Evolutionary conservation across 2,888 invertebrate species (phyloP).

Genomic region (Xanthorhoe spadicearia): DNA sequence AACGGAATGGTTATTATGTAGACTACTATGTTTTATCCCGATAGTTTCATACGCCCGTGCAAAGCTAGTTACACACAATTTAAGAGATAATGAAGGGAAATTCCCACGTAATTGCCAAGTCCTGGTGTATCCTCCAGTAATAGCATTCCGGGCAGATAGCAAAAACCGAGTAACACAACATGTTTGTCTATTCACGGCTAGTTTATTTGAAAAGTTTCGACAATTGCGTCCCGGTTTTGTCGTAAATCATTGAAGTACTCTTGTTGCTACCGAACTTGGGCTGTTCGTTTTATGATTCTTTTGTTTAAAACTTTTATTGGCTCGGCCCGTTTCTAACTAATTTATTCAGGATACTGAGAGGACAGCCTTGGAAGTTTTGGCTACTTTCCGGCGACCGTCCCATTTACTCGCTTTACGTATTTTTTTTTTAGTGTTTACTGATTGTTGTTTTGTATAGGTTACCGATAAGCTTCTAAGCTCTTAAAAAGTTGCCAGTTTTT

Average conservation of each 20-base stretch:
- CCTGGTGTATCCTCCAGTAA: background rate
- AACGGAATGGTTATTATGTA: too few relatives aligned
- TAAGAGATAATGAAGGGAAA: background rate
- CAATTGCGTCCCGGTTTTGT: constrained; percentile 74
- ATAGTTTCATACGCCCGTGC: too few relatives aligned
- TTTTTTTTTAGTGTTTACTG: constrained; percentile 52
- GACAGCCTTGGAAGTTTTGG: constrained; percentile 71
- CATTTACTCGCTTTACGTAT: constrained; percentile 67
- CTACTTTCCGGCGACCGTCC: constrained; percentile 64
- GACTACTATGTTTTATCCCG: too few relatives aligned
- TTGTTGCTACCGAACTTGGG: constrained; percentile 77
- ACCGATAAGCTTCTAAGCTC: constrained; percentile 37
- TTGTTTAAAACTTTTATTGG: constrained; percentile 85
- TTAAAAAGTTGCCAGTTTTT: constrained; percentile 13
- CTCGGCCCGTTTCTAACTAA: constrained; percentile 78
- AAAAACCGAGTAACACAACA: constrained; percentile 61
- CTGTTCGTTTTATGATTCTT: constrained; percentile 82
- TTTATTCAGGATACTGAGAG: constrained; percentile 77
- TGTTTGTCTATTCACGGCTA: constrained; percentile 75
- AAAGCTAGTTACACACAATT: too few relatives aligned
- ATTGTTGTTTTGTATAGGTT: constrained; percentile 46
- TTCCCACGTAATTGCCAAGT: background rate
- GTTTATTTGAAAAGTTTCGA: constrained; percentile 79
- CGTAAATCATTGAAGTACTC: constrained; percentile 79
- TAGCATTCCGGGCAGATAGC: constrained; percentile 39